Base-by-base conservation (phyloP, 1,140 invertebrate species). In the Vanessa tameamea region DNA sequence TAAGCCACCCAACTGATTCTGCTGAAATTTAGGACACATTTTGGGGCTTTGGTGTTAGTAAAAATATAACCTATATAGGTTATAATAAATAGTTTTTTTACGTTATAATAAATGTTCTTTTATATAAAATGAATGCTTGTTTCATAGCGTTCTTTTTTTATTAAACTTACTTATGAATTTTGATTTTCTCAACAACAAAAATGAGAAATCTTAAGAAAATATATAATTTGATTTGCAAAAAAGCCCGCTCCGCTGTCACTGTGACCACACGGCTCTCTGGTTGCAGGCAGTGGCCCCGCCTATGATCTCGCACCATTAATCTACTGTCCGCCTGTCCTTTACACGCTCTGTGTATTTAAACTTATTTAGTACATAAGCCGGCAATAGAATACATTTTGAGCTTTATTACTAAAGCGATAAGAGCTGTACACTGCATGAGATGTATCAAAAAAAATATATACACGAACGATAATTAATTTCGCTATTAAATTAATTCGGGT, bases 261-360 rank as follows among this genome's bases (percentile, higher is more conserved):
- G 64, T 0, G 63, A 31, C 20, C 67, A 65, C 67, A 6, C 16
- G 23, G 47, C 26, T 61, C 20, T 48, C 37, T 57, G 73, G 65
- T 68, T 20, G 53, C 16, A 16, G 70, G 72, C 20, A 61, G 43
- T 59, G 16, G 76, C 73, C 75, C 72, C 79, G 79, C 76, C 71
- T 66, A 47, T 73, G 74, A 76, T 73, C 69, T 74, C 69, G 76
- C 73, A 73, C 76, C 78, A 83, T 83, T 81, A 83, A 81, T 83
- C 76, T 78, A 71, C 64, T 76, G 80, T 78, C 80, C 73, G 50
- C 23, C 65, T 68, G 72, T 73, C 72, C 65, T 66, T 64, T 73
- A 72, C 78, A 83, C 63, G 76, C 72, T 63, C 43, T 65, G 70
- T 72, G 64, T 64, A 20, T 57, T 47, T 31, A 69, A 37, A 68